Conservation (phyloP, 53 echinoderm and acorn worm genomes). For the Crossaster papposus region DNA sequence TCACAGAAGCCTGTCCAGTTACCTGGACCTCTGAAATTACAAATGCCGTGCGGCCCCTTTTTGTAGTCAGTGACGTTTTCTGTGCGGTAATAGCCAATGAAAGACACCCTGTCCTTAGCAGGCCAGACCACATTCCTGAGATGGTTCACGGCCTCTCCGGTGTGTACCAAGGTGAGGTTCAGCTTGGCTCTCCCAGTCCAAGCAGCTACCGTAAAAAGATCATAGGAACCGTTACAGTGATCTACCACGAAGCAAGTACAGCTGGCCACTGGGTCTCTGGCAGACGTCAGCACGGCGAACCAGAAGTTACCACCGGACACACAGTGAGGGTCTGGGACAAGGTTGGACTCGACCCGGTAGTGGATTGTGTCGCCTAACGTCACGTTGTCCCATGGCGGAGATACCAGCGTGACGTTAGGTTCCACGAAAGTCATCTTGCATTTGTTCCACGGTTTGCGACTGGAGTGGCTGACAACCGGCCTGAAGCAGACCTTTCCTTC, state of each 20-base stretch:
- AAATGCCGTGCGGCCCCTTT: background rate
- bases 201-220: slow-evolving; percentile 20
- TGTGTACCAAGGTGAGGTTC: slow-evolving; percentile 35
- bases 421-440: slow-evolving; percentile 19
- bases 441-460: slow-evolving; percentile 7
- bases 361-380: slow-evolving; percentile 10
- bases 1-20: slow-evolving; percentile 18
- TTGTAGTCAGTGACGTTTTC: background rate
- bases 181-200: slow-evolving; percentile 30
- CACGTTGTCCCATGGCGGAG: slow-evolving; percentile 4
- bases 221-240: slow-evolving; percentile 40
- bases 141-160: slow-evolving; percentile 30
- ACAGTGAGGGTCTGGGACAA: background rate
- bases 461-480: background rate
- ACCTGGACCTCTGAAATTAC: slow-evolving; percentile 8
- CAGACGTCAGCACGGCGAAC: slow-evolving; percentile 17
- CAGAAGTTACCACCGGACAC: slow-evolving; percentile 42
- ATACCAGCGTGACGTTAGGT: slow-evolving; percentile 32
- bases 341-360: slow-evolving; percentile 42
- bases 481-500: background rate
- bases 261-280: background rate
- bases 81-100: slow-evolving; percentile 11
- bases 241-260: slow-evolving; percentile 21
- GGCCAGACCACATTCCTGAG: slow-evolving; percentile 27
- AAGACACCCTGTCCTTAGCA: background rate